Evolutionary conservation across 2,797 vertebrate genomes (phyloP).

Genomic region (Falco peregrinus): DNA sequence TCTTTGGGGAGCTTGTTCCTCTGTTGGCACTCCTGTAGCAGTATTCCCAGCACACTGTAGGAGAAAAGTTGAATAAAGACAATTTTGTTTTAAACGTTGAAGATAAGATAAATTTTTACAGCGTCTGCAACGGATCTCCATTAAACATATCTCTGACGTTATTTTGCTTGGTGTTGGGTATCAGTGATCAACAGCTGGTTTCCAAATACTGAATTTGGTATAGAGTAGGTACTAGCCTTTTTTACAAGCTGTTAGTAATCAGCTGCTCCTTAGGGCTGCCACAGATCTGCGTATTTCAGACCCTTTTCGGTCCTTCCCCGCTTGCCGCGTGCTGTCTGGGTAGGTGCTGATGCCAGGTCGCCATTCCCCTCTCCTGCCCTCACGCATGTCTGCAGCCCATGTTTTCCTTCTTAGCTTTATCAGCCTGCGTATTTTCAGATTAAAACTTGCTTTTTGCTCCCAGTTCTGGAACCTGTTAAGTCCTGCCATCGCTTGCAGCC

Average conservation of each 20-base stretch:
- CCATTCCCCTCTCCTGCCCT: not conserved
- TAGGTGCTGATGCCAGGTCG: not conserved
- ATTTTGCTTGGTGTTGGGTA: not conserved
- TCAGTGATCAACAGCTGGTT: not conserved
- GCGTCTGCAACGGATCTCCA: not conserved
- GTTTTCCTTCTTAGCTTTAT: not conserved
- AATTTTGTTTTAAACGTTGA: not conserved
- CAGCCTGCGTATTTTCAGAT: not conserved
- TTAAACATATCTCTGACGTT: not conserved
- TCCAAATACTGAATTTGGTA: not conserved
- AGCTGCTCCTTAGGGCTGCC: not conserved
- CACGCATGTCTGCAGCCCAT: accelerated
- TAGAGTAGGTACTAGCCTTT: not conserved
- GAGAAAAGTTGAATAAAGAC: not conserved
- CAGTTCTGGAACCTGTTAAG: not conserved
- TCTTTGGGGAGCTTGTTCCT: not conserved
- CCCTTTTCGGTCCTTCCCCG: not conserved
- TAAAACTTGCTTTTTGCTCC: not conserved
- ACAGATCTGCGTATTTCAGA: not conserved
- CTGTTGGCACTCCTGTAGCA: not conserved
- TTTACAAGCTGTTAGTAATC: not conserved
- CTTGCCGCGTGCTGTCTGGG: not conserved
- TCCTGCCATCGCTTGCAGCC: not conserved
- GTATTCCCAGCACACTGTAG: not conserved
- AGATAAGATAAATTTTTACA: not conserved